A percentile compares a stretch with the other conserved stretches of the same genome.
These are phyloP conservation scores for Deilephila elpenor DNA, from an alignment of 2,888 invertebrate species.

Conservation along the genomic window DNA sequence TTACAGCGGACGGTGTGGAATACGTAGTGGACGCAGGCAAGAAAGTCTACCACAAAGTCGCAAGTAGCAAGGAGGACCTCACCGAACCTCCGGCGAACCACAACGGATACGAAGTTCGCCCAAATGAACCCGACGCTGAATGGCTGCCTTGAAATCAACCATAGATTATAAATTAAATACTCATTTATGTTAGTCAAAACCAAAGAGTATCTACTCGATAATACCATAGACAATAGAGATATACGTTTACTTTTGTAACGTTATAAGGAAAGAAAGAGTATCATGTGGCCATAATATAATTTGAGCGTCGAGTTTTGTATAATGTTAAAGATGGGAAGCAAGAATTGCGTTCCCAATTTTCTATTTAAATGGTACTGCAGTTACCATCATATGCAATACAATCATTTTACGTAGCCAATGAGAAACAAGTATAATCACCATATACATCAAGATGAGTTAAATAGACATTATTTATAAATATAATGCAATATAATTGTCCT, in stretches of 20 bases:
- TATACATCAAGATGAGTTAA: too few relatives aligned
- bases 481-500: too few relatives aligned
- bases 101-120: conserved; percentile 39
- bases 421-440: too few relatives aligned
- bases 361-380: too few relatives aligned
- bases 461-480: too few relatives aligned
- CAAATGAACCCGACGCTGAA: conserved; percentile 78
- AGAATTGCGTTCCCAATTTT: too few relatives aligned
- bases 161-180: background rate
- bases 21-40: conserved; percentile 88
- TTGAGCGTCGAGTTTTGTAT: too few relatives aligned
- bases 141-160: conserved; percentile 80
- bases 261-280: background rate
- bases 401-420: too few relatives aligned
- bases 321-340: too few relatives aligned
- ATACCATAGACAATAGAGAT: too few relatives aligned
- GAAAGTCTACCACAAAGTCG: conserved; percentile 87
- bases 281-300: background rate
- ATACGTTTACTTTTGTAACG: background rate
- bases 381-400: background rate
- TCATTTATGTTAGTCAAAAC: background rate
- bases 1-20: conserved; percentile 86
- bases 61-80: conserved; percentile 75
- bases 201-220: conserved; percentile 22
- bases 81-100: conserved; percentile 61